Conservation (phyloP, 2,113 vertebrate species). For the Chlorocebus sabaeus region DNA sequence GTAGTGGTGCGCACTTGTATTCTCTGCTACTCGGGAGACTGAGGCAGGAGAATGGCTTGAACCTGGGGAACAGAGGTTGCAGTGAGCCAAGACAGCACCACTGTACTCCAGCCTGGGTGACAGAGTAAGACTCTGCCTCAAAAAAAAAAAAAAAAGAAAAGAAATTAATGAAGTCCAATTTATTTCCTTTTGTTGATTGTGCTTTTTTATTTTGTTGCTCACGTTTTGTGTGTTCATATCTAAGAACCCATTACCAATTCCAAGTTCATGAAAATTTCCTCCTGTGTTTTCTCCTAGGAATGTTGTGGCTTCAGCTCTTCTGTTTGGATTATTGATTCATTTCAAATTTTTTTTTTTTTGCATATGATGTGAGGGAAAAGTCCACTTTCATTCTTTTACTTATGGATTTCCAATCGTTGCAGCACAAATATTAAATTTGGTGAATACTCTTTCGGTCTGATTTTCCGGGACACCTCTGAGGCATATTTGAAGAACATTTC, state of each 20-base stretch:
- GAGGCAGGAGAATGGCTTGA: no score
- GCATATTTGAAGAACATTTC: background rate
- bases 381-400: background rate
- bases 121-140: no score
- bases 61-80: no score
- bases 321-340: background rate
- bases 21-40: no score
- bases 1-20: no score
- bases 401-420: background rate
- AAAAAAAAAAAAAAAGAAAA: no score
- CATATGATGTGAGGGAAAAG: background rate
- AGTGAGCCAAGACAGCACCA: no score
- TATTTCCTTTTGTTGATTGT: background rate
- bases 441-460: background rate
- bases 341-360: background rate
- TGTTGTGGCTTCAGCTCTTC: background rate
- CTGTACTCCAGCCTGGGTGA: no score
- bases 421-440: background rate
- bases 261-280: background rate
- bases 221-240: background rate
- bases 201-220: background rate
- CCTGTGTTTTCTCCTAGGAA: background rate
- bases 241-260: background rate
- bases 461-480: background rate
- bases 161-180: background rate